Percentiles rank a stretch among this genome's conserved stretches.
Conservation (phyloP, 2,888 invertebrate genomes). For the Idaea straminata region DNA sequence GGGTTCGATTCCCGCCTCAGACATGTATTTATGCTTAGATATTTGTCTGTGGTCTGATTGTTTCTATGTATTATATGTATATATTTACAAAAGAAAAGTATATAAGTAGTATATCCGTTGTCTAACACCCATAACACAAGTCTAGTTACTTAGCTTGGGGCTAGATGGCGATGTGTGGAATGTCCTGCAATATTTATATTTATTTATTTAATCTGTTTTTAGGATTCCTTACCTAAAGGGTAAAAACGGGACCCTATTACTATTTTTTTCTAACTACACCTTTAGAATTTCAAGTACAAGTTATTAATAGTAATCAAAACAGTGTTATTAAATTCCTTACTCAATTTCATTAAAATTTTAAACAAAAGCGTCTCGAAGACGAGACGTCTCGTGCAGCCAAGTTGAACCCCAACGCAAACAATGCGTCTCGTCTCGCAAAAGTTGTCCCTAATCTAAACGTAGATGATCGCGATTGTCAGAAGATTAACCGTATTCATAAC, state of each 20-base stretch:
- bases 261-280: neutral
- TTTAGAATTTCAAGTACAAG: neutral
- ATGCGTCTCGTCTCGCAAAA: constrained; percentile 49
- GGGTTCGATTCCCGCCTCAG: no score
- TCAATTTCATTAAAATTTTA: constrained; percentile 15
- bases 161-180: no score
- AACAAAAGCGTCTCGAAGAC: constrained; percentile 19
- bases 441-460: constrained; percentile 59
- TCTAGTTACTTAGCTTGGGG: no score
- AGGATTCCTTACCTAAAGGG: no score
- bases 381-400: constrained; percentile 41
- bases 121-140: no score
- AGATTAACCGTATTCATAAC: constrained; percentile 75
- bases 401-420: constrained; percentile 40
- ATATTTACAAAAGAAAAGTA: no score
- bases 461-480: constrained; percentile 65
- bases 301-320: neutral
- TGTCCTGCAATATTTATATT: no score
- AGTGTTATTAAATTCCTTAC: constrained; percentile 12
- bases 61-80: no score
- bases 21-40: no score
- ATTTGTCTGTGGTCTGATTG: no score
- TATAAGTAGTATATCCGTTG: no score
- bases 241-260: neutral
- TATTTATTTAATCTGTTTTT: no score